Base-by-base conservation (phyloP, 2,797 vertebrate species). In the Gambelia wislizenii region DNA sequence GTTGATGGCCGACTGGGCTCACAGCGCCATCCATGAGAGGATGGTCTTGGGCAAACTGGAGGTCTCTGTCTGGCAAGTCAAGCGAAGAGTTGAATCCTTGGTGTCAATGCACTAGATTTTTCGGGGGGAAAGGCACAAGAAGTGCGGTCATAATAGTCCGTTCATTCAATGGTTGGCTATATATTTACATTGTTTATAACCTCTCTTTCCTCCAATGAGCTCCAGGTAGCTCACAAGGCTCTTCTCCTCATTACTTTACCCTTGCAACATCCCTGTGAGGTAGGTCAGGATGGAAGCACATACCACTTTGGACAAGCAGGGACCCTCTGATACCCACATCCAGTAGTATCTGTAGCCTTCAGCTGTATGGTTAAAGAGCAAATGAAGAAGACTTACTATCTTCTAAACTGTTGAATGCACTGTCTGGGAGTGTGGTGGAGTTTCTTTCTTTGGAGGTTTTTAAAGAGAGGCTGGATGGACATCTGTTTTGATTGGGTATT, bases 21-120 rank as follows among this genome's bases (percentile, higher is more conserved):
- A 98, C 96, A 0, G 96, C 89, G 3, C 97, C 95, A 30, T 97
- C 97, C 97, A 97, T 96, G 52, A 98, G 95, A 56, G 97, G 97
- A 0, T 96, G 97, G 90, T 98, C 96, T 91, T 96, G 93, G 91
- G 97, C 96, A 94, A 97, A 97, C 96, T 98, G 98, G 25, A 98
- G 93, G 25, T 96, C 97, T 95, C 96, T 97, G 94, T 97, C 97
- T 1, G 97, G 97, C 85, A 98, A 96, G 85, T 97, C 97, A 89
- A 97, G 91, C 0, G 97, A 97, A 12, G 90, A 89, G 36, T 94
- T 95, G 89, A 97, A 97, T 27, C 96, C 95, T 90, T 95, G 52
- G 42, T 92, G 87, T 97, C 96, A 84, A 97, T 95, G 87, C 97
- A 97, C 97, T 98, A 91, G 89, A 18, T 56, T 7, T 49, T 56